Evolutionary conservation across 1,140 invertebrate species (phyloP).

Genomic region (Helicoverpa armigera): DNA sequence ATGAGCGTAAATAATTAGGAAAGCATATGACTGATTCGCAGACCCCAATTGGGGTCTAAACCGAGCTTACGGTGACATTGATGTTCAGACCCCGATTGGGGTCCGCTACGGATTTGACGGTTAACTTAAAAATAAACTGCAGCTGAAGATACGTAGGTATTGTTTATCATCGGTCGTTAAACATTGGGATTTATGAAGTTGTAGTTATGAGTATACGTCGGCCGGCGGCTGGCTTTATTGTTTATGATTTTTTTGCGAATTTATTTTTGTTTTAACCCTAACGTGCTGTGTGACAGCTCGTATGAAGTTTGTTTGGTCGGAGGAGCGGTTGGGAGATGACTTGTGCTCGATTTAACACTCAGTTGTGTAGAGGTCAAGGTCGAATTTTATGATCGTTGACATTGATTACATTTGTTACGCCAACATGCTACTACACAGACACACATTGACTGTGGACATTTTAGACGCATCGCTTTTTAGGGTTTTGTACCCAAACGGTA

Average conservation of each 20-base stretch:
- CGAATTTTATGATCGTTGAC: constrained; percentile 8
- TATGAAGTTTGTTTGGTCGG: background rate
- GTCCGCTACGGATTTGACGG: too few species aligned
- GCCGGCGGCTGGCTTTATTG: background rate
- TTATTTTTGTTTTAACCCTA: background rate
- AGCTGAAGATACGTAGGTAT: too few species aligned
- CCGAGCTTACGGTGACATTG: too few species aligned
- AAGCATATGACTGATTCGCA: too few species aligned
- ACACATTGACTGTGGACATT: background rate
- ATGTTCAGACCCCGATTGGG: too few species aligned
- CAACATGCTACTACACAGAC: background rate
- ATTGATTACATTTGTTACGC: constrained; percentile 14
- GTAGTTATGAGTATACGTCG: too few species aligned
- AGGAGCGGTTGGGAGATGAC: background rate
- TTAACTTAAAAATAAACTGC: too few species aligned
- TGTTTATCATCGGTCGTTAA: too few species aligned
- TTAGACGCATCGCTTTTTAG: background rate
- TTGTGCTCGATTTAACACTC: constrained; percentile 7
- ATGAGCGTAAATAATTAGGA: too few species aligned
- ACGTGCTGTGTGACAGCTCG: background rate
- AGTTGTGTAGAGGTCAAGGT: constrained; percentile 1
- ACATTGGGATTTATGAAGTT: too few species aligned
- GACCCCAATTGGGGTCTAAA: too few species aligned
- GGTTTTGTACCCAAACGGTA: background rate
- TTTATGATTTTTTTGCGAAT: constrained; percentile 2